Evolutionary conservation across 2,888 invertebrate species (phyloP), one percentile per base, ranked within the genome.

Genomic region (Phengaris alcon): DNA sequence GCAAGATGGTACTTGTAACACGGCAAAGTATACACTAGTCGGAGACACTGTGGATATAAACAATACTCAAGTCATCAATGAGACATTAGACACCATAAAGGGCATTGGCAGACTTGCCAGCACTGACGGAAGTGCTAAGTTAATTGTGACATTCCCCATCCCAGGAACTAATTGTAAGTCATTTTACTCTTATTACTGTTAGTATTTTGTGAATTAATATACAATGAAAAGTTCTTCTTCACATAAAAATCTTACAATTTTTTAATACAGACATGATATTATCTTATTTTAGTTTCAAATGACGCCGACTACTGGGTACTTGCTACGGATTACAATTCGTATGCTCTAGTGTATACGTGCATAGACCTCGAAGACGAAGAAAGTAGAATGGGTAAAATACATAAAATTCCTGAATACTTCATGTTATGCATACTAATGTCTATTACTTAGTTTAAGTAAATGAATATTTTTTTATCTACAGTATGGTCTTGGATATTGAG

Each of bases 331-430:
- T 96, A 96, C 82, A 86, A 86, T 0, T 88, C 88, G 55, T 96
- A 94, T 79, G 88, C 95, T 0, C 93, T 96, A 0, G 94, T 95
- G 3, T 96, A 95, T 90, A 94, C 94, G 46, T 96, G 96, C 81
- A 83, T 84, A 4, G 92, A 95, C 75, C 72, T 86, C 7, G 75
- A 64, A 35, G 64, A 80, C 64, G 77, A 74, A 3, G 82, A 89
- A 15, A 77, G 79, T 68, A 84, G 84, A 79, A 83, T 83, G 85
- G 88, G 91, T 91, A 82, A 81, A 35, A 35, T 59, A 35, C 3
- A 22, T 57, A 1, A 15, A 35, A 35, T 35, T 35, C 12, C 15
- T 12, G 2, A 64, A 64, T 64, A 48, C 48, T 48, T 48, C 3
- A 6, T 48, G 48, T 1, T 1, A 48, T 48, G 6, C 48, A 22